Evolutionary conservation across 2,797 vertebrate genomes (phyloP).

Genomic region (Eulemur mongoz): DNA sequence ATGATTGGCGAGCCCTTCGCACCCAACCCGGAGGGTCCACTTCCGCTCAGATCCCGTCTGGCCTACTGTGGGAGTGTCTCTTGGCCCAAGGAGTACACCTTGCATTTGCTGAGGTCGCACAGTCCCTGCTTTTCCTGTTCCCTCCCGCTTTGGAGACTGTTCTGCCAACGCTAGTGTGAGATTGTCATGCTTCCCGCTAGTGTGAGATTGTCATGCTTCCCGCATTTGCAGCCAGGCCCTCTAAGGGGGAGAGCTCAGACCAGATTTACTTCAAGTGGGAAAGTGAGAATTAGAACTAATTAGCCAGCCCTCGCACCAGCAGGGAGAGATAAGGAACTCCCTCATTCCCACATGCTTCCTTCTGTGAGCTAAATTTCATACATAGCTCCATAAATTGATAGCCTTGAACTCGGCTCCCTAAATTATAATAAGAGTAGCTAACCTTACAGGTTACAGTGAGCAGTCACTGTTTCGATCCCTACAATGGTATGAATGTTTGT

Average conservation of each 20-base stretch:
- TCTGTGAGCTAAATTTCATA: background rate
- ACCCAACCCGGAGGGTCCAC: too few species aligned
- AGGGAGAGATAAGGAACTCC: background rate
- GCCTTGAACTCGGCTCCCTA: background rate
- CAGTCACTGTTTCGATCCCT: background rate
- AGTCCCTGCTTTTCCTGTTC: background rate
- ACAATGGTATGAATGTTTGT: background rate
- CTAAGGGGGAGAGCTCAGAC: background rate
- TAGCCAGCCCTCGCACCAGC: background rate
- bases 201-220: background rate
- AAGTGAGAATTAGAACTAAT: background rate
- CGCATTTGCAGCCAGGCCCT: background rate
- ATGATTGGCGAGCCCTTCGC: background rate
- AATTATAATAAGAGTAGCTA: background rate
- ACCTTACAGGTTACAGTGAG: background rate
- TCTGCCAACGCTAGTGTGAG: background rate
- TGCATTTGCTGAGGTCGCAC: rapidly evolving
- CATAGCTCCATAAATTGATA: background rate
- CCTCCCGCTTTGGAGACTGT: background rate
- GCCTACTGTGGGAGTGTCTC: rapidly evolving
- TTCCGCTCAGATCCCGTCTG: background rate
- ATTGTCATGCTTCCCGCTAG: background rate
- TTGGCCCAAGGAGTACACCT: rapidly evolving
- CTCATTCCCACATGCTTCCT: background rate
- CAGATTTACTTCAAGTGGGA: background rate